Conservation (phyloP, 1,140 invertebrate species). For the Proales similis region DNA sequence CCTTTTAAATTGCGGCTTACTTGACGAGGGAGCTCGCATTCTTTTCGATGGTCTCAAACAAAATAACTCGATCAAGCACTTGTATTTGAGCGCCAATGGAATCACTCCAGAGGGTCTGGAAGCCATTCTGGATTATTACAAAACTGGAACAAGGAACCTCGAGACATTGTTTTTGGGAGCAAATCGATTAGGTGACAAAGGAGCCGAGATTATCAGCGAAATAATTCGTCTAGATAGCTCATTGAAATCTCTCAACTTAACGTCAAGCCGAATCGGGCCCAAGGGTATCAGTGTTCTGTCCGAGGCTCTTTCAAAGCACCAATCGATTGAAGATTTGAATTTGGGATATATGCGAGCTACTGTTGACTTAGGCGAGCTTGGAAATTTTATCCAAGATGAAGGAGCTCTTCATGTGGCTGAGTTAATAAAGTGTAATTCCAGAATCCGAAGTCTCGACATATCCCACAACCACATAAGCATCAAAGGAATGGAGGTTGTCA, state of each 20-base stretch:
- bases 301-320: not conserved
- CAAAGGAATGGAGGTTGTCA: not conserved
- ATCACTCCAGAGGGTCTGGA: slow-evolving; percentile 2
- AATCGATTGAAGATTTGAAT: not conserved
- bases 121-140: slow-evolving; percentile 2
- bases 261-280: slow-evolving; percentile 13
- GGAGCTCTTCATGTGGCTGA: slow-evolving; percentile 11
- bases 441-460: slow-evolving; percentile 3
- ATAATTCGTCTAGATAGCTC: slow-evolving; percentile 4
- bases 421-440: not conserved
- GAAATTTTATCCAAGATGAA: slow-evolving; percentile 32
- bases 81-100: slow-evolving; percentile 29
- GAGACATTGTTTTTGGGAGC: slow-evolving; percentile 25
- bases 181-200: slow-evolving; percentile 26
- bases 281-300: slow-evolving; percentile 10
- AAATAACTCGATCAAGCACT: slow-evolving; percentile 36
- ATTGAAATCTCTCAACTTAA: not conserved
- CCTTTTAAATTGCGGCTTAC: slow-evolving; percentile 31
- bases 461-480: slow-evolving; percentile 17
- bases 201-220: slow-evolving; percentile 4
- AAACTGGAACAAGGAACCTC: not conserved
- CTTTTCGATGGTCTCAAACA: slow-evolving; percentile 6
- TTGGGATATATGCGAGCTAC: slow-evolving; percentile 34
- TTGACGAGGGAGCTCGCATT: slow-evolving; percentile 12
- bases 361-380: slow-evolving; percentile 12